Percentiles rank a stretch among this genome's conserved stretches.
phyloP scores from a whole-genome alignment of 2,113 vertebrate species.

The Psettodes erumei region DNA sequence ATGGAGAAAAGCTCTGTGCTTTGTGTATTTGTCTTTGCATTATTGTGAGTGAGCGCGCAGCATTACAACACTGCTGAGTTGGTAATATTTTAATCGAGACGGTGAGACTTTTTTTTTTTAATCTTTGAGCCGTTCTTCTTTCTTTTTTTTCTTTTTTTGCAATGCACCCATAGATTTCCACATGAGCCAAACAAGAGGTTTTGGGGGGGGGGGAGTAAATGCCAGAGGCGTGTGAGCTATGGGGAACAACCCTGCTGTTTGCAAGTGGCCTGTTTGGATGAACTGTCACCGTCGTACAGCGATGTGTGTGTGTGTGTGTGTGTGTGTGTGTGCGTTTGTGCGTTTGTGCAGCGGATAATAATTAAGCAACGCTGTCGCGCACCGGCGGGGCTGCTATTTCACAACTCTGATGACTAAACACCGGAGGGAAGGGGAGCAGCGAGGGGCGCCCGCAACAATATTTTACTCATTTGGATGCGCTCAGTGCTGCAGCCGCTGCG shows the following conservation, averaged over 20 bases:
- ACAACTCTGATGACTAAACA: constrained; percentile 91
- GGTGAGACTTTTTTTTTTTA: constrained; percentile 72
- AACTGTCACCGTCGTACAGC: constrained; percentile 94
- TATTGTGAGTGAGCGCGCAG: constrained; percentile 54
- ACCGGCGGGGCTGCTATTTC: constrained; percentile 88
- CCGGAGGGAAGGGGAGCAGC: constrained; percentile 72
- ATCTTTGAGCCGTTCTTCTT: constrained; percentile 49
- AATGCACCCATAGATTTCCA: constrained; percentile 79
- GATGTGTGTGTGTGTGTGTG: constrained; percentile 94
- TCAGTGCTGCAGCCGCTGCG: constrained; percentile 81
- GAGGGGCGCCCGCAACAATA: constrained; percentile 85
- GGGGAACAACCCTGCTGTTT: constrained; percentile 87
- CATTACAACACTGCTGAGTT: constrained; percentile 79
- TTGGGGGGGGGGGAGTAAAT: constrained; percentile 25
- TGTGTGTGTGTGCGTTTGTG: too few species aligned
- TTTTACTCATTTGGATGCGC: constrained; percentile 89
- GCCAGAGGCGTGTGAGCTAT: constrained; percentile 80
- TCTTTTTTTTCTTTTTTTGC: too few species aligned
- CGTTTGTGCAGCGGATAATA: constrained; percentile 93
- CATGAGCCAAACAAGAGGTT: constrained; percentile 81
- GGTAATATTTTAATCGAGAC: constrained; percentile 77
- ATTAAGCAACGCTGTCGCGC: constrained; percentile 89
- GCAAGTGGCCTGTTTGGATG: constrained; percentile 94
- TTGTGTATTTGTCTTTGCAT: constrained; percentile 68
- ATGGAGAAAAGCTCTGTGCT: constrained; percentile 75